These are phyloP conservation scores for Chironomus tentans DNA, from an alignment of 2,888 invertebrate species.

Conservation along the genomic window DNA sequence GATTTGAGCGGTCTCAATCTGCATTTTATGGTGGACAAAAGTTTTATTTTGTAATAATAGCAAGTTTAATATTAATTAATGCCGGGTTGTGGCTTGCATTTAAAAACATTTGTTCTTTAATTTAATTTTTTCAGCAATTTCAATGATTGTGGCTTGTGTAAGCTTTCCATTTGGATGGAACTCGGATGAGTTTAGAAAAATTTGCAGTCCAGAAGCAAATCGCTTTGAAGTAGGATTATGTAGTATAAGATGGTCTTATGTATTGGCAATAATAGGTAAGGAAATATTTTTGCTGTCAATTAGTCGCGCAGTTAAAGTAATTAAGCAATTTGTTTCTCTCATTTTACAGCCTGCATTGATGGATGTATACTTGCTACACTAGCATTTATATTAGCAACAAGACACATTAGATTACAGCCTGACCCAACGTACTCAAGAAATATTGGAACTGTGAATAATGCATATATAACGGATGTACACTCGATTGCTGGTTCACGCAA, in stretches of 20 bases:
- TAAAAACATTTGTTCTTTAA: slow-evolving; percentile 18
- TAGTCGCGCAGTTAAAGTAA: slow-evolving; percentile 30
- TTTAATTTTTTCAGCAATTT: slow-evolving; percentile 62
- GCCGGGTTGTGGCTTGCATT: not conserved
- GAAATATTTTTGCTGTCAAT: not conserved
- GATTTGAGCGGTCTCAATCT: too few species aligned
- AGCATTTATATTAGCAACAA: slow-evolving; percentile 85
- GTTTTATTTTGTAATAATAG: not conserved
- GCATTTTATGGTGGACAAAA: too few species aligned
- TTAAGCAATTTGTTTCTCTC: slow-evolving; percentile 32
- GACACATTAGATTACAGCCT: slow-evolving; percentile 76
- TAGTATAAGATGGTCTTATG: slow-evolving; percentile 86
- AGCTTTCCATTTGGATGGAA: slow-evolving; percentile 90
- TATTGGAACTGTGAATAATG: slow-evolving; percentile 74
- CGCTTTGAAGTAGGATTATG: slow-evolving; percentile 73
- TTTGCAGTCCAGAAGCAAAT: slow-evolving; percentile 76
- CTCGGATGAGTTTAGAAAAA: slow-evolving; percentile 67
- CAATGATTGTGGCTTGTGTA: slow-evolving; percentile 78
- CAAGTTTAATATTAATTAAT: not conserved
- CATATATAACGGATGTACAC: slow-evolving; percentile 75
- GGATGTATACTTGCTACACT: slow-evolving; percentile 77
- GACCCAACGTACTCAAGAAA: slow-evolving; percentile 62
- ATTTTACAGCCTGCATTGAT: slow-evolving; percentile 55
- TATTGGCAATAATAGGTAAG: slow-evolving; percentile 73
- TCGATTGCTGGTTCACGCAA: slow-evolving; percentile 79